Conservation (phyloP, 1,140 invertebrate genomes). For the Brachystomella parvula region DNA sequence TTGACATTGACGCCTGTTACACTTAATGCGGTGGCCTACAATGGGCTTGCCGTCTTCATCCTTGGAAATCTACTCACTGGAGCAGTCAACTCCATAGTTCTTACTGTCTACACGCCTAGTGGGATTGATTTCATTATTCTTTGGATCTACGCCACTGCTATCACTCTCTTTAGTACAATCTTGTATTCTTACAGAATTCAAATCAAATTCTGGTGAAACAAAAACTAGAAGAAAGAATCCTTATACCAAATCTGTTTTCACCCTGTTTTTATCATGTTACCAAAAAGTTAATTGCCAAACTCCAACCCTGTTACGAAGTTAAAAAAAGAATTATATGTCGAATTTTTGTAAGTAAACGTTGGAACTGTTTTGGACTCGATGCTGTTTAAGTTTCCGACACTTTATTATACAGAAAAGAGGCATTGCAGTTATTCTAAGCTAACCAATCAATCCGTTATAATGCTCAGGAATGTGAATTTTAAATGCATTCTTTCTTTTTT, state of each 20-base stretch:
- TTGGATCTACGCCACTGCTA: slow-evolving; percentile 22
- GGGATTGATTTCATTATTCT: slow-evolving; percentile 14
- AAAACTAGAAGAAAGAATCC: neutral
- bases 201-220: slow-evolving; percentile 35
- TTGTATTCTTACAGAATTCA: slow-evolving; percentile 32
- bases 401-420: too few relatives aligned
- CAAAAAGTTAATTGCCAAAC: too few relatives aligned
- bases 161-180: slow-evolving; percentile 17
- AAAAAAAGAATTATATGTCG: neutral
- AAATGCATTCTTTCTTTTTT: too few relatives aligned
- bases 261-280: too few relatives aligned
- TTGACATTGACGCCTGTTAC: slow-evolving; percentile 46
- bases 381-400: too few relatives aligned
- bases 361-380: too few relatives aligned
- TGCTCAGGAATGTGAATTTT: too few relatives aligned
- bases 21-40: slow-evolving; percentile 60
- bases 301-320: neutral
- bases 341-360: too few relatives aligned
- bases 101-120: slow-evolving; percentile 50
- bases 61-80: slow-evolving; percentile 70
- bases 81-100: slow-evolving; percentile 60
- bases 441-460: too few relatives aligned
- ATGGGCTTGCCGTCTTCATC: slow-evolving; percentile 69
- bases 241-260: too few relatives aligned
- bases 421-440: too few relatives aligned